Conservation (phyloP, 1,140 invertebrate species). For the Armadillidium nasatum region DNA sequence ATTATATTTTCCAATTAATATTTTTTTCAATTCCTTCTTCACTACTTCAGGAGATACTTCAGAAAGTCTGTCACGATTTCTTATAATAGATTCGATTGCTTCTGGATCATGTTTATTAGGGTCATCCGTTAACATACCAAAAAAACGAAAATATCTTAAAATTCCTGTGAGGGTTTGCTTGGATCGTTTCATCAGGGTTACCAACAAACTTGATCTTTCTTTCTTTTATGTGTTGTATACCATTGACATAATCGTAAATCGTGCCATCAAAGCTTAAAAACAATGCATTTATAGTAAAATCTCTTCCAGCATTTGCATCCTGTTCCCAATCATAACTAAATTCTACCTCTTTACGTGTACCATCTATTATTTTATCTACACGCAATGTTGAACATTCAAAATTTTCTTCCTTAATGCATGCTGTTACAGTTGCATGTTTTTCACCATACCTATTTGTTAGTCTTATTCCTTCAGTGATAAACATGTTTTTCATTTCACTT, state of each 20-base stretch:
- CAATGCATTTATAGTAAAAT: slow-evolving; percentile 98
- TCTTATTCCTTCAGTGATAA: slow-evolving; percentile 73
- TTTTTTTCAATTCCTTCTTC: slow-evolving; percentile 90
- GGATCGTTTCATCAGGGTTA: slow-evolving; percentile 73
- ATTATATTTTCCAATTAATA: slow-evolving; percentile 74
- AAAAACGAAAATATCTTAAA: slow-evolving; percentile 91
- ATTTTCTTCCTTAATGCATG: slow-evolving; percentile 88
- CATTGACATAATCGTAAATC: slow-evolving; percentile 96
- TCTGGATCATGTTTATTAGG: slow-evolving; percentile 68
- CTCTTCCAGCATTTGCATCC: slow-evolving; percentile 90
- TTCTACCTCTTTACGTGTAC: slow-evolving; percentile 87
- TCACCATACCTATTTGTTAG: slow-evolving; percentile 93
- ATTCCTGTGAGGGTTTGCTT: slow-evolving; percentile 96
- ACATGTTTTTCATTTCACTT: slow-evolving; percentile 92
- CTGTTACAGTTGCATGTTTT: slow-evolving; percentile 97
- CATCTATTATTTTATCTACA: slow-evolving; percentile 89
- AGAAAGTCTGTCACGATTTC: slow-evolving; percentile 73
- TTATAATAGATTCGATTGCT: slow-evolving; percentile 71
- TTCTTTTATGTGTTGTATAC: too few species aligned
- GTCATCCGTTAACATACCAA: slow-evolving; percentile 73
- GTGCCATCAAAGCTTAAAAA: slow-evolving; percentile 91
- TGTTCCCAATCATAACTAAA: slow-evolving; percentile 93
- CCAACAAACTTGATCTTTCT: slow-evolving; percentile 95
- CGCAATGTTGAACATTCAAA: slow-evolving; percentile 89
- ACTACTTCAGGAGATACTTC: slow-evolving; percentile 91